Evolutionary conservation across 2,888 invertebrate genomes (phyloP).

Genomic region (Oithona nana): DNA sequence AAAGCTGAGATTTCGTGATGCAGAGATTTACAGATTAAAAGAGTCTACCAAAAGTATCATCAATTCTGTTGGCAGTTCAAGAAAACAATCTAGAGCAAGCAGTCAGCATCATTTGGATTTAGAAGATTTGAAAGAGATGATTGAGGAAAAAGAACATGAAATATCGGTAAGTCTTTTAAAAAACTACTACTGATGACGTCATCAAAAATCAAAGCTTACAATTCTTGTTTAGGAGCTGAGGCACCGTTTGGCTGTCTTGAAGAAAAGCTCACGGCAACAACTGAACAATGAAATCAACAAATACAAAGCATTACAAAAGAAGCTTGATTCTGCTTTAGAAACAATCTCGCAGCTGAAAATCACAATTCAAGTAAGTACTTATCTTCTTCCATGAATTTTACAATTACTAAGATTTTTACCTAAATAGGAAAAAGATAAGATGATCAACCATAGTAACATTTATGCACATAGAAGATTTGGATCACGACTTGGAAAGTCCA

Average conservation of each 20-base stretch:
- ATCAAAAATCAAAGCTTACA: not conserved
- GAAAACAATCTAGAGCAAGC: not conserved
- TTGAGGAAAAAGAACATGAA: not conserved
- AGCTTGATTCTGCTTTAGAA: not conserved
- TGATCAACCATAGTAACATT: not conserved
- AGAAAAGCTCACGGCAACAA: not conserved
- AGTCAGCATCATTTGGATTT: not conserved
- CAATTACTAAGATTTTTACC: no score
- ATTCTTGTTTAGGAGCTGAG: not conserved
- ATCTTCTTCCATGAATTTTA: no score
- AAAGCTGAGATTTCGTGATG: not conserved
- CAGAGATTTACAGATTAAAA: not conserved
- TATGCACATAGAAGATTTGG: constrained; percentile 1
- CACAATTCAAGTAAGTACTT: no score
- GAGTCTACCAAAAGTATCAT: not conserved
- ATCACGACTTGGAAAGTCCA: no score
- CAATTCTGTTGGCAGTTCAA: not conserved
- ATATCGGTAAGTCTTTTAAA: not conserved
- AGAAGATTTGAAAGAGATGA: not conserved
- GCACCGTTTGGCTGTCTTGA: not conserved
- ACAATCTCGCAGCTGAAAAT: no score
- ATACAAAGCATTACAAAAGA: not conserved
- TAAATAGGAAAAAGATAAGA: constrained; percentile 1
- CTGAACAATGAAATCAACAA: not conserved
- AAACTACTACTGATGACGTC: not conserved